Percentiles rank a stretch among this genome's conserved stretches.
These are phyloP conservation scores for Nymphalis polychloros DNA, from an alignment of 2,888 invertebrate genomes.

Conservation along the genomic window DNA sequence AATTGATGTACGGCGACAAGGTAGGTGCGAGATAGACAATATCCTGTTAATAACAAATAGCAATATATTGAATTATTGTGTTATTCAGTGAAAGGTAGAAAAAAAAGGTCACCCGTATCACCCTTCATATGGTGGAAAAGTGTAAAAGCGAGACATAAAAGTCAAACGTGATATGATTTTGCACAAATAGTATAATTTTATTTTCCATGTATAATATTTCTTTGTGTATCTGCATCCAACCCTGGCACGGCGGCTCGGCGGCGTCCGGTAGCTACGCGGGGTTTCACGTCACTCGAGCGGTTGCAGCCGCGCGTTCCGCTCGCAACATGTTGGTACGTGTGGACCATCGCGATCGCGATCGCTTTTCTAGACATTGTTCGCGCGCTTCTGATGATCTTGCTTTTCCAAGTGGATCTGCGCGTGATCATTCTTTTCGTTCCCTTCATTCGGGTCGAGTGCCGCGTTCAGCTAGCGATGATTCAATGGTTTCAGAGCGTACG, in stretches of 20 bases:
- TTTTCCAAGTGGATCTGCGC: conserved; percentile 67
- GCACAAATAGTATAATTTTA: too few relatives aligned
- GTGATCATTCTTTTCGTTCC: conserved; percentile 75
- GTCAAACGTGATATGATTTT: too few relatives aligned
- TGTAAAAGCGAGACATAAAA: too few relatives aligned
- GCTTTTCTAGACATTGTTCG: conserved; percentile 77
- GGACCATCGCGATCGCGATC: conserved; percentile 75
- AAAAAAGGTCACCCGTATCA: too few relatives aligned
- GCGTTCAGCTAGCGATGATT: conserved; percentile 73
- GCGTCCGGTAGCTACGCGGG: conserved; percentile 38
- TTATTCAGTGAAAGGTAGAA: too few relatives aligned
- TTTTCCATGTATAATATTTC: too few relatives aligned
- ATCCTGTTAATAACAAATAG: too few relatives aligned
- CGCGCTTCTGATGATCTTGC: conserved; percentile 77
- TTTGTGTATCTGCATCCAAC: too few relatives aligned
- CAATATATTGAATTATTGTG: too few relatives aligned
- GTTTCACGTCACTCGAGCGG: conserved; percentile 74
- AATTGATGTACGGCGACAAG: too few relatives aligned
- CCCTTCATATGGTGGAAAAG: too few relatives aligned
- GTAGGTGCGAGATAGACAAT: too few relatives aligned
- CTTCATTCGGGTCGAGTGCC: conserved; percentile 76
- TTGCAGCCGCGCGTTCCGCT: conserved; percentile 76
- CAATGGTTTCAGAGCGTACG: conserved; percentile 76
- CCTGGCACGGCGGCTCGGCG: conserved; percentile 46
- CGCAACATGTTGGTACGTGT: conserved; percentile 78